Evolutionary conservation across 1,140 invertebrate species (phyloP).

Genomic region (Physella acuta): DNA sequence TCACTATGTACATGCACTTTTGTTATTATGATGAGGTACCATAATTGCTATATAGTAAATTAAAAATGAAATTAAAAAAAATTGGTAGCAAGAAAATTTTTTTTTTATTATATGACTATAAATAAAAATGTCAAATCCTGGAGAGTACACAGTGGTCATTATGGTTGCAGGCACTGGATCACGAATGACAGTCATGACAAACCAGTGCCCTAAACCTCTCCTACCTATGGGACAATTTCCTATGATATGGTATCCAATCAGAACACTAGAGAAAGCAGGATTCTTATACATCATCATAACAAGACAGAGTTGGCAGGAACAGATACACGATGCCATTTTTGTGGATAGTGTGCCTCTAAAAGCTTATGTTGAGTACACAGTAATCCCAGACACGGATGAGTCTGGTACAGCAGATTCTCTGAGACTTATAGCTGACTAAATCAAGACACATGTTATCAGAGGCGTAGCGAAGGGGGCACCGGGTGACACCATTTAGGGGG

Average conservation of each 20-base stretch:
- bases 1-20: too few relatives aligned
- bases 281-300: conserved; percentile 70
- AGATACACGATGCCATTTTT: conserved; percentile 6
- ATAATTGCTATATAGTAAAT: too few relatives aligned
- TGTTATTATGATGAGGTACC: too few relatives aligned
- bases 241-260: conserved; percentile 84
- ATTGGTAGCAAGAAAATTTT: too few relatives aligned
- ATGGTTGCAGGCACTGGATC: conserved; percentile 86
- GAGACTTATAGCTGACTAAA: conserved; percentile 74
- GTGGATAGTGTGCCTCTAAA: not conserved
- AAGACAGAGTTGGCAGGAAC: conserved; percentile 20
- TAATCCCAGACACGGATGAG: conserved; percentile 74
- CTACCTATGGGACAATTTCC: conserved; percentile 87
- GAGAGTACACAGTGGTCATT: conserved; percentile 69
- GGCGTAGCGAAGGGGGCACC: too few relatives aligned
- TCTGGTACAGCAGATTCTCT: conserved; percentile 89
- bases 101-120: too few relatives aligned
- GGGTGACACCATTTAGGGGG: too few relatives aligned
- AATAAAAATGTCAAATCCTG: conserved; percentile 21
- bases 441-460: too few relatives aligned
- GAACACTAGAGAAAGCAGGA: conserved; percentile 78
- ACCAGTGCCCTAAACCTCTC: conserved; percentile 81
- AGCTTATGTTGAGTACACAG: conserved; percentile 72
- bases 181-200: conserved; percentile 80
- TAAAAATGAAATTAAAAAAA: too few relatives aligned